phyloP scores from a whole-genome alignment of 2,113 vertebrate genomes.

The Chaetorhynchus papuensis region DNA sequence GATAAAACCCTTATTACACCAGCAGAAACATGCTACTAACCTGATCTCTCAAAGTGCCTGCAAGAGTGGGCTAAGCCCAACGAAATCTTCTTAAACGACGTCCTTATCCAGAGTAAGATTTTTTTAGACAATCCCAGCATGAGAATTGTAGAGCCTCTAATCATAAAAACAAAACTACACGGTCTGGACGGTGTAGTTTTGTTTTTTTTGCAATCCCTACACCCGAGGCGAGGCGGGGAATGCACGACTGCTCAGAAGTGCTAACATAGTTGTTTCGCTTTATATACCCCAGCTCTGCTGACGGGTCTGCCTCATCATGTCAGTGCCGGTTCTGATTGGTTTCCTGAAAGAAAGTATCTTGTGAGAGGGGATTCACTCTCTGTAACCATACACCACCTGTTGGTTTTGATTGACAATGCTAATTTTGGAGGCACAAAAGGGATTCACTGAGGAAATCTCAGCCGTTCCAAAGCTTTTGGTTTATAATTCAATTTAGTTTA shows the following conservation, averaged over 20 bases:
- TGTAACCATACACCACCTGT: constrained; percentile 73
- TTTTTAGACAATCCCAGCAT: constrained; percentile 86
- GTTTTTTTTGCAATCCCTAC: constrained; percentile 97
- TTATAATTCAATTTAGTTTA: neutral
- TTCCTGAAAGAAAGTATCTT: constrained; percentile 57
- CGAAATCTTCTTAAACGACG: constrained; percentile 78
- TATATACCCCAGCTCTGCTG: constrained; percentile 87
- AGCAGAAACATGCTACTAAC: constrained; percentile 78
- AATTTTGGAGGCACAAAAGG: constrained; percentile 70
- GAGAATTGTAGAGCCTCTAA: constrained; percentile 88
- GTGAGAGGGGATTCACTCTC: constrained; percentile 73
- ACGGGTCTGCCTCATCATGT: constrained; percentile 66
- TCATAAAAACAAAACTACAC: constrained; percentile 96
- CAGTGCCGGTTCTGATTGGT: constrained; percentile 76
- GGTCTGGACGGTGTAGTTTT: constrained; percentile 89
- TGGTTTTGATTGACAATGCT: constrained; percentile 69
- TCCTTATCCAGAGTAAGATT: constrained; percentile 85
- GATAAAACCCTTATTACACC: neutral
- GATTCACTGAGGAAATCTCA: constrained; percentile 48
- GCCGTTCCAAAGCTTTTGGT: neutral
- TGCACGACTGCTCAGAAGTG: constrained; percentile 94
- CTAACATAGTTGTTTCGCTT: constrained; percentile 73
- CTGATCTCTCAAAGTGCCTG: constrained; percentile 92
- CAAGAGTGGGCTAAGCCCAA: constrained; percentile 87
- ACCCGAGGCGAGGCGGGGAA: constrained; percentile 99